phyloP scores from a whole-genome alignment of 1,140 invertebrate genomes.

The Chionoecetes opilio region DNA sequence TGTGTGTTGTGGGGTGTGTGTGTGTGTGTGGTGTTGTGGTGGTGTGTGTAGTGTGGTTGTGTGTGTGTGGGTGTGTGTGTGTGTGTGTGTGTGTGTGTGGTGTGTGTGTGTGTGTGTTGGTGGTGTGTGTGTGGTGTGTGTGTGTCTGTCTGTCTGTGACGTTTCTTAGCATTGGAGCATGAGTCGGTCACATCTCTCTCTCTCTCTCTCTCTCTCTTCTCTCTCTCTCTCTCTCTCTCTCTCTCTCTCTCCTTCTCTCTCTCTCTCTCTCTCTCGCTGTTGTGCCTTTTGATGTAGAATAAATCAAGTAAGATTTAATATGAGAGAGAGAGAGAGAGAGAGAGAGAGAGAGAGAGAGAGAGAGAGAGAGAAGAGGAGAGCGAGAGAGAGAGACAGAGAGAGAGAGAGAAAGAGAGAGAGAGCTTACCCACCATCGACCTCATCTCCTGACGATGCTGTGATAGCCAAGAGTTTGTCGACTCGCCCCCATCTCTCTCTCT shows the following conservation, averaged over 20 bases:
- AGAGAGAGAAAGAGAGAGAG: background rate
- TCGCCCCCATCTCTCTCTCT: too few species aligned
- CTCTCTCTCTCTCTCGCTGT: background rate
- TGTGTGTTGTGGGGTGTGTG: constrained; percentile 52
- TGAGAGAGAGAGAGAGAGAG: background rate
- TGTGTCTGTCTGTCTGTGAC: constrained; percentile 16
- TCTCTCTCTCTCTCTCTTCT: constrained; percentile 45
- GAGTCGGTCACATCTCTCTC: background rate
- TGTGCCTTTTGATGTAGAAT: background rate
- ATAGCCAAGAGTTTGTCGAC: too few species aligned
- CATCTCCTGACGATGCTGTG: too few species aligned
- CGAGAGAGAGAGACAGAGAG: constrained; percentile 35
- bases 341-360: constrained; percentile 43
- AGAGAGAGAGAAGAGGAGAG: constrained; percentile 46
- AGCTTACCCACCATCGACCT: background rate
- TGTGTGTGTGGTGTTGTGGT: constrained; percentile 48
- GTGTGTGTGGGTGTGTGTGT: constrained; percentile 36
- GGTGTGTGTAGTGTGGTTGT: too few species aligned
- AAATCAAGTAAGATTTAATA: background rate
- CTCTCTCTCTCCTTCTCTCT: background rate
- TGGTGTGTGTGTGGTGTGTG: constrained; percentile 49
- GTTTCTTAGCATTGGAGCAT: background rate
- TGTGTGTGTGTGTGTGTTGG: constrained; percentile 57
- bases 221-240: constrained; percentile 27
- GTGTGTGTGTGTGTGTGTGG: constrained; percentile 54